Conservation (phyloP, 2,888 invertebrate species). For the Argyresthia albistria region DNA sequence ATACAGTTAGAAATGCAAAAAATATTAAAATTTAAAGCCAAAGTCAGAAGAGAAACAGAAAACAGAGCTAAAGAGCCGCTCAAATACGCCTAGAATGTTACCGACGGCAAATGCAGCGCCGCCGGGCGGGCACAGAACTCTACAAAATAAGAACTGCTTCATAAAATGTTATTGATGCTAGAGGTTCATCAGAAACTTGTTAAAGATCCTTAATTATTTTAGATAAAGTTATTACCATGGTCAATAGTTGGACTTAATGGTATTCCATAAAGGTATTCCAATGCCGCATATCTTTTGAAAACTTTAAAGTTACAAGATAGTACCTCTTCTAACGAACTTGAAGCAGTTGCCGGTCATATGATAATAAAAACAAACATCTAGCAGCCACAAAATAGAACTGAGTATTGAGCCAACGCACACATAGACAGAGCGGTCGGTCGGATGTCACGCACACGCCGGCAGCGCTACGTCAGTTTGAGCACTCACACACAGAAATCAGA, state of each 20-base stretch:
- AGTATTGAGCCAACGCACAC: slow-evolving; percentile 66
- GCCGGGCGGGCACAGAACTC: neutral
- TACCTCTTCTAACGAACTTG: slow-evolving; percentile 28
- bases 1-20: too few relatives aligned
- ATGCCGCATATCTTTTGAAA: neutral
- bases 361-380: slow-evolving; percentile 72
- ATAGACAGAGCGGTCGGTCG: slow-evolving; percentile 41
- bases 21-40: too few relatives aligned
- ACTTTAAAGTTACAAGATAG: neutral
- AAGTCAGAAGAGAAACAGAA: neutral
- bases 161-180: neutral
- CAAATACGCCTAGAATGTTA: slow-evolving; percentile 28
- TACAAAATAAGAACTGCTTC: neutral
- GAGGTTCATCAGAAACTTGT: too few relatives aligned
- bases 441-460: slow-evolving; percentile 53
- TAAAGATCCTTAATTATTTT: too few relatives aligned
- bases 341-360: slow-evolving; percentile 57
- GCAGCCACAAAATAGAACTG: slow-evolving; percentile 65
- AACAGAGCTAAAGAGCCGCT: slow-evolving; percentile 10
- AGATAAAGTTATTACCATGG: too few relatives aligned
- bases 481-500: slow-evolving; percentile 47
- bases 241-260: neutral
- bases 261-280: neutral
- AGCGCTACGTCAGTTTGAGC: slow-evolving; percentile 26
- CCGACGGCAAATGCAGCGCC: slow-evolving; percentile 17